Evolutionary conservation across 2,888 invertebrate species (phyloP).

Genomic region (Escarpia spicata): DNA sequence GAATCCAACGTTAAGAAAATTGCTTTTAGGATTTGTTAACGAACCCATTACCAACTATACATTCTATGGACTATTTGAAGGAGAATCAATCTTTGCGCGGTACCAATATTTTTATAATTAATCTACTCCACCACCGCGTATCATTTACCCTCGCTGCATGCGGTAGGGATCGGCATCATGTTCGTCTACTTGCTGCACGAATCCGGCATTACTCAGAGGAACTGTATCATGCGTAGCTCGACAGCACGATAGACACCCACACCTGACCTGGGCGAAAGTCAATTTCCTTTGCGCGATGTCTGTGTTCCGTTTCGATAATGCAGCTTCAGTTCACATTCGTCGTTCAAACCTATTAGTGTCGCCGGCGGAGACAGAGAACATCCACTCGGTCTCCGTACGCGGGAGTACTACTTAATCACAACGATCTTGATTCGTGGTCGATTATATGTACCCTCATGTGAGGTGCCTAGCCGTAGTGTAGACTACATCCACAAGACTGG

Average conservation of each 20-base stretch:
- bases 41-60: not conserved
- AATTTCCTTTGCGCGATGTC: not conserved
- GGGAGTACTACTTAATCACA: not conserved
- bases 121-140: not conserved
- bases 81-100: not conserved
- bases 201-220: not conserved
- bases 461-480: not conserved
- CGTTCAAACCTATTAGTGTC: not conserved
- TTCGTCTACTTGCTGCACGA: not conserved
- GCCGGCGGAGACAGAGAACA: not conserved
- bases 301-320: not conserved
- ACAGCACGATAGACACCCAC: not conserved
- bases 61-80: not conserved
- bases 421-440: not conserved
- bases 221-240: not conserved
- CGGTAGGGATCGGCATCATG: not conserved
- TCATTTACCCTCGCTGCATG: not conserved
- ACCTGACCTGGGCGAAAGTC: not conserved
- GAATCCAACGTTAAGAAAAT: no score
- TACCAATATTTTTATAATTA: not conserved
- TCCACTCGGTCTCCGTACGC: not conserved
- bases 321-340: not conserved
- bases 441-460: not conserved
- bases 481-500: no score
- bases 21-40: not conserved